Conservation (phyloP, 35 echinoderm and acorn worm genomes). For the Lytechinus variegatus region DNA sequence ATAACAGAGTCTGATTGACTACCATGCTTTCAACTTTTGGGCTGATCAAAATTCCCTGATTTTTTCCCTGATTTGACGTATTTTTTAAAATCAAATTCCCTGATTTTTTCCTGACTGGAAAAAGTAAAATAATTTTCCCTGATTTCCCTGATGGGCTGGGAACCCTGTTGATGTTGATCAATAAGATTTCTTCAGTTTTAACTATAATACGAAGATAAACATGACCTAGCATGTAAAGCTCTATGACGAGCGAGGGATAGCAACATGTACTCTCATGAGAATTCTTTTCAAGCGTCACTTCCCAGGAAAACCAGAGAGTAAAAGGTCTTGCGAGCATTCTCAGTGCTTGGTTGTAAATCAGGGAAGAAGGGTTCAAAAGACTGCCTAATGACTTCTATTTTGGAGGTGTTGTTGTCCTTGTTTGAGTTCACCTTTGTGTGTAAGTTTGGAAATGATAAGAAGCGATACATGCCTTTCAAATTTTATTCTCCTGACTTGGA, state of each 20-base stretch:
- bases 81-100: too few relatives aligned
- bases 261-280: background rate
- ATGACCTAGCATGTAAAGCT: background rate
- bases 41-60: too few relatives aligned
- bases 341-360: background rate
- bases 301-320: background rate
- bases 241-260: background rate
- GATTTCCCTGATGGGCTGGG: too few relatives aligned
- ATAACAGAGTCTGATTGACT: too few relatives aligned
- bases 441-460: background rate
- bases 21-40: too few relatives aligned
- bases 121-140: too few relatives aligned
- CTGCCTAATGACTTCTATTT: background rate
- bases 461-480: background rate
- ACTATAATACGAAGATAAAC: conserved; percentile 9
- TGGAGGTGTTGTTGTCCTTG: background rate
- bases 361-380: background rate
- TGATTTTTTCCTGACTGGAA: too few relatives aligned
- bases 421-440: background rate
- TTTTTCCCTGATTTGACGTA: too few relatives aligned
- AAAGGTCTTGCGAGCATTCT: background rate
- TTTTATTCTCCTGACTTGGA: background rate
- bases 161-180: too few relatives aligned
- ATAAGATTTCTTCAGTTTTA: too few relatives aligned
- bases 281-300: background rate